Evolutionary conservation across 2,113 vertebrate genomes (phyloP).

Genomic region (Salvelinus fontinalis): DNA sequence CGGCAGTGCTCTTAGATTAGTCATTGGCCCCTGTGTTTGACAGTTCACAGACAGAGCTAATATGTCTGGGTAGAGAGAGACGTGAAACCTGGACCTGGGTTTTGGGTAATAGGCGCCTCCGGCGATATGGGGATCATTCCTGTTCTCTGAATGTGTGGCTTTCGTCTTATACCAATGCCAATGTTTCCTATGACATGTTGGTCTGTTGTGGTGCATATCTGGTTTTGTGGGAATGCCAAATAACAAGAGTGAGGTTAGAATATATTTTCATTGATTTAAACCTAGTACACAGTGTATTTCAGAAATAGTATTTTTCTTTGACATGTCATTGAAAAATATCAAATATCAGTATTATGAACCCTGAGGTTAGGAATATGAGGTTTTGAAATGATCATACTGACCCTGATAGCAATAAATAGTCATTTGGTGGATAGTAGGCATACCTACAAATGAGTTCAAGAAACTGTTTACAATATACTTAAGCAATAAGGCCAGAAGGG

Average conservation of each 20-base stretch:
- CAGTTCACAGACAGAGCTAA: constrained; percentile 28
- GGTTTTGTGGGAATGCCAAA: not conserved
- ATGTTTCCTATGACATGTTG: not conserved
- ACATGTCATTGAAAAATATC: not conserved
- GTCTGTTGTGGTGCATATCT: not conserved
- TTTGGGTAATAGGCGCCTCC: not conserved
- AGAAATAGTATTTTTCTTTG: not conserved
- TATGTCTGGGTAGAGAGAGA: constrained; percentile 23
- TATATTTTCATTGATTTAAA: not conserved
- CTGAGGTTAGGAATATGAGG: not conserved
- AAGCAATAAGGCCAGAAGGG: no score
- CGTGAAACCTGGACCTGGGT: constrained; percentile 1
- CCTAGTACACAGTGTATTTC: not conserved
- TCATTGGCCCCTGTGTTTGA: constrained; percentile 30
- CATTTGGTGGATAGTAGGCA: not conserved
- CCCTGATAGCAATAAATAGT: not conserved
- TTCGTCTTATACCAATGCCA: not conserved
- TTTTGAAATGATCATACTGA: not conserved
- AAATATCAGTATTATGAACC: not conserved
- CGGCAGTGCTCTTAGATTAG: constrained; percentile 27
- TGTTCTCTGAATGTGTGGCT: constrained; percentile 11
- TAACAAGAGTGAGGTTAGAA: not conserved
- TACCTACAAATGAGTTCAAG: not conserved
- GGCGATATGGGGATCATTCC: constrained; percentile 18
- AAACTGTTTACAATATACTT: not conserved